Percentiles rank a stretch among this genome's conserved stretches.
Conservation (phyloP, 2,797 vertebrate genomes). For the Botia kubotai region DNA sequence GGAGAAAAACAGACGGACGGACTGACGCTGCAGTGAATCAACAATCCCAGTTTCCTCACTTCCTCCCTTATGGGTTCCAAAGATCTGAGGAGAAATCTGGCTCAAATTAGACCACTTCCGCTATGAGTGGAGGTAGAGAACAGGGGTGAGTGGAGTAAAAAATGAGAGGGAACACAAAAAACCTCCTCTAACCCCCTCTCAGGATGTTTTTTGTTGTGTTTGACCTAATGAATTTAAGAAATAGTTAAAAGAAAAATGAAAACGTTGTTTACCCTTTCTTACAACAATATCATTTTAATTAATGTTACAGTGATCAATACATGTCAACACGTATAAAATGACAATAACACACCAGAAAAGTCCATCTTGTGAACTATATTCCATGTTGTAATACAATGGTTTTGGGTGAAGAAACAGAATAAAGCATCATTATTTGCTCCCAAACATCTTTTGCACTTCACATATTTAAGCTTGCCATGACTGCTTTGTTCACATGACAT, state of each 20-base stretch:
- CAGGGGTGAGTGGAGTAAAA: slow-evolving; percentile 44
- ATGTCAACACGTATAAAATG: too few relatives aligned
- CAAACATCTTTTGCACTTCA: too few relatives aligned
- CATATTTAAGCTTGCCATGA: too few relatives aligned
- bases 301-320: too few relatives aligned
- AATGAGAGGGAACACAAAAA: slow-evolving; percentile 1
- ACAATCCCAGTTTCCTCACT: slow-evolving; percentile 69
- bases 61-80: slow-evolving; percentile 71
- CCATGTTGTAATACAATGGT: too few relatives aligned
- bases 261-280: too few relatives aligned
- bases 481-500: too few relatives aligned
- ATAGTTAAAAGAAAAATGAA: not conserved
- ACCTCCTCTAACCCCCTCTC: not conserved
- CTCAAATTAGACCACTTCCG: slow-evolving; percentile 81
- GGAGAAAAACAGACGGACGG: slow-evolving; percentile 64
- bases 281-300: too few relatives aligned
- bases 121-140: slow-evolving; percentile 67
- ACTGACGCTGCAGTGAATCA: slow-evolving; percentile 72
- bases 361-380: too few relatives aligned
- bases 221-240: not conserved
- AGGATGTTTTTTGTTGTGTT: not conserved
- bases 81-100: slow-evolving; percentile 76
- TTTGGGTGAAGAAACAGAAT: too few relatives aligned
- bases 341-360: too few relatives aligned
- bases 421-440: too few relatives aligned